phyloP scores from a whole-genome alignment of 1,140 invertebrate genomes.

The Drosophila arawakana region DNA sequence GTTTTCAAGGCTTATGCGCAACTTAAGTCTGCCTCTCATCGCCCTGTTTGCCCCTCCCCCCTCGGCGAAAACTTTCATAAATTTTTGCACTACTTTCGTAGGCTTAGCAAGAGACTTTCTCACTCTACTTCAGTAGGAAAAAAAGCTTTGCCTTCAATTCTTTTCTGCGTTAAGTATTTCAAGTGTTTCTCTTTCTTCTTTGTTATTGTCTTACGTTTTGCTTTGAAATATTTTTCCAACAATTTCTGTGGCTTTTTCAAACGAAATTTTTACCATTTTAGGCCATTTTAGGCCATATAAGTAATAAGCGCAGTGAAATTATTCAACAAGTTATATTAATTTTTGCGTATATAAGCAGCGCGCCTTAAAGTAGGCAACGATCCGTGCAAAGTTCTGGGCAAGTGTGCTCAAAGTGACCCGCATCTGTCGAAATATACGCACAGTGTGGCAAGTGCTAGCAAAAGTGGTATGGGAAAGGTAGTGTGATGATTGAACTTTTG shows the following conservation, averaged over 20 bases:
- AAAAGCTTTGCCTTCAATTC: conserved; percentile 44
- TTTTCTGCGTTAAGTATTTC: conserved; percentile 58
- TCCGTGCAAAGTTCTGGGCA: neutral
- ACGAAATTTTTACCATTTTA: conserved; percentile 57
- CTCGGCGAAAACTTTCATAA: conserved; percentile 67
- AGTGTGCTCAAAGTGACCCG: conserved; percentile 14
- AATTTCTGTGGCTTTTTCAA: conserved; percentile 39
- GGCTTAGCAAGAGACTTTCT: conserved; percentile 58
- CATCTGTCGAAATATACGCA: conserved; percentile 3
- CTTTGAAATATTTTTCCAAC: conserved; percentile 52
- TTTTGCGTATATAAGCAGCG: conserved; percentile 27
- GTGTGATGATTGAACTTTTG: no score
- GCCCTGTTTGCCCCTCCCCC: no score
- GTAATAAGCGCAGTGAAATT: neutral
- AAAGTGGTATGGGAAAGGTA: no score
- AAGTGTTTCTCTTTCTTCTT: conserved; percentile 52
- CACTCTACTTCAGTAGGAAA: neutral
- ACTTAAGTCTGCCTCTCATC: conserved; percentile 40
- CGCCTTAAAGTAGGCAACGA: conserved; percentile 16
- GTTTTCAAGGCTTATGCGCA: conserved; percentile 75
- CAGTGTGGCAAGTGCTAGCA: neutral
- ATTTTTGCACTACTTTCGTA: conserved; percentile 57
- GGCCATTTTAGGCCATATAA: neutral
- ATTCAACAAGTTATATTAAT: conserved; percentile 56
- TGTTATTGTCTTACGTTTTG: neutral